A percentile compares a stretch with the other conserved stretches of the same genome.
phyloP scores from a whole-genome alignment of 2,797 vertebrate species.

The Brachymystax lenok region DNA sequence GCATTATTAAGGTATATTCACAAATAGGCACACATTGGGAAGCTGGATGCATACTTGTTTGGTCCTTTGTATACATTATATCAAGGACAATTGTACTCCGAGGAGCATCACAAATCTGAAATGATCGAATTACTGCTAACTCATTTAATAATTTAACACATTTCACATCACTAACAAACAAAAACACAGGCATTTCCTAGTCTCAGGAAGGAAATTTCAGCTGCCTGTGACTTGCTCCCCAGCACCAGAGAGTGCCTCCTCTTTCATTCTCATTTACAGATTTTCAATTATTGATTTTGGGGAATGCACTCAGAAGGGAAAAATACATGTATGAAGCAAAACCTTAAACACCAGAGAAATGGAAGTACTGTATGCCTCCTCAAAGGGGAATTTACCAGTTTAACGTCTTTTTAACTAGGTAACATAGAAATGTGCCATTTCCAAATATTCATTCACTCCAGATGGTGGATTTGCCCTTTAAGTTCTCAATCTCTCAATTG shows the following conservation, averaged over 20 bases:
- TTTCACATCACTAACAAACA: no score
- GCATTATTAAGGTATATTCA: not conserved
- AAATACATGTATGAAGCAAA: not conserved
- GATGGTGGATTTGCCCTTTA: no score
- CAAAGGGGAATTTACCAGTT: no score
- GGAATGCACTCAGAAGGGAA: not conserved
- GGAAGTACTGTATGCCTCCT: not conserved
- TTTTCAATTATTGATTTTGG: not conserved
- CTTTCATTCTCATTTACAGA: not conserved
- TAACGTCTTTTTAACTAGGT: not conserved
- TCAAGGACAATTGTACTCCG: no score
- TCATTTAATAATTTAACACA: no score
- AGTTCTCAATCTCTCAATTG: not conserved
- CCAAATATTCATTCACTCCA: no score
- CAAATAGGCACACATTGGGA: not conserved
- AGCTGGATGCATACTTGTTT: not conserved
- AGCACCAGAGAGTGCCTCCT: not conserved
- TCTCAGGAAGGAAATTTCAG: not conserved
- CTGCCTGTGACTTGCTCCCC: not conserved
- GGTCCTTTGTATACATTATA: not conserved
- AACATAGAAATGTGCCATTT: no score
- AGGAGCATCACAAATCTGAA: no score
- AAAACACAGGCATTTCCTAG: no score
- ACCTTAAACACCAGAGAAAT: not conserved
- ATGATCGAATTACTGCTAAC: no score